Base-by-base conservation (phyloP, 2,888 invertebrate species). In the Lymantria dispar region DNA sequence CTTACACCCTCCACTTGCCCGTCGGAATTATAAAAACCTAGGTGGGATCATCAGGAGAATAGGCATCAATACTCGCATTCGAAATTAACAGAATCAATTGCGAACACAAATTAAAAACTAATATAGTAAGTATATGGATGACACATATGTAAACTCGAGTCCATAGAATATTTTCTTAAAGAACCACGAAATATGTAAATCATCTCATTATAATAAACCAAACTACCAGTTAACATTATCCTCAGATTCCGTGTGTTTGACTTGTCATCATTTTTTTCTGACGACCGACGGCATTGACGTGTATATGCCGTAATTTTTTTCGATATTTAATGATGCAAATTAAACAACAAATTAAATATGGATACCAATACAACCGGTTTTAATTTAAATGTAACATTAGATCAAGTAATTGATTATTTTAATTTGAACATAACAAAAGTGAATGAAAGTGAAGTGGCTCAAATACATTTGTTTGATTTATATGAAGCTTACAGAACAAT, bases 181-280 rank as follows among this genome's bases (percentile, higher is more conserved):
- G 76, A 79, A 76, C 80, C 73, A 72, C 67, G 76, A 81, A 60
- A 78, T 68, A 82, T 76, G 76, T 74, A 83, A 83, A 86, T 82
- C 68, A 67, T 61, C 73, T 79, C 75, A 83, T 80, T 79, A 67
- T 56, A 64, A 52, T 58, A 57, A 61, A 60, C 60, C 79, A 56
- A 74, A 70, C 68, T 79, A 80, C 77, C 76, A 76, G 74, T 78
- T 72, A 72, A 69, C 72, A 70, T 74, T 76, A 76, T 76, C 76
- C 73, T 78, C 66, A 72, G 64, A 71, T 70, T 72, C 58, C 66
- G 74, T 61, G 71, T 76, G 69, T 76, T 82, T 74, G 72, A 22
- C 22, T 33, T 33, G 33, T 68, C 69, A 68, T 74, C 70, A 84
- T 82, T 86, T 75, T 69, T 69, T 57, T 66, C 60, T 58, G 64